Conservation (phyloP, 2,888 invertebrate species). For the Ligdia adustata region DNA sequence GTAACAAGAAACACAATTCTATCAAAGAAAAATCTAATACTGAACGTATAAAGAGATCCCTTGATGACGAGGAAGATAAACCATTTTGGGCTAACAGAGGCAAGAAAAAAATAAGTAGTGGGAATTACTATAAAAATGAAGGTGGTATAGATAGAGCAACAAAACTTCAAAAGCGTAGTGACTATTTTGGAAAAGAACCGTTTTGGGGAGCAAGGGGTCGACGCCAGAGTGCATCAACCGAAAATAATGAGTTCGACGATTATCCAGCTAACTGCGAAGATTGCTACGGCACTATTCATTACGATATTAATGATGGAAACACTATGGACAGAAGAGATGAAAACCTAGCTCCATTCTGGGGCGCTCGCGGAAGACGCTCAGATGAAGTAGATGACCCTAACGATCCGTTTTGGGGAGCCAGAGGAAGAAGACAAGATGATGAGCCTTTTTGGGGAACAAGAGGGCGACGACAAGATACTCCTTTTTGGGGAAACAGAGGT, state of each 20-base stretch:
- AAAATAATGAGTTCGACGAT: conserved; percentile 44
- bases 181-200: conserved; percentile 53
- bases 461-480: conserved; percentile 43
- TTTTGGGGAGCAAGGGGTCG: conserved; percentile 73
- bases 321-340: conserved; percentile 46
- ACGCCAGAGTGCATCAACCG: conserved; percentile 54
- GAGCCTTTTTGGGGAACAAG: conserved; percentile 55
- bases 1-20: conserved; percentile 42
- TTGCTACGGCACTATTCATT: conserved; percentile 41
- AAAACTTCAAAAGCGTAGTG: conserved; percentile 40
- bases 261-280: conserved; percentile 42
- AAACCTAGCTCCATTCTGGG: conserved; percentile 57
- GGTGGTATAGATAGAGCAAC: conserved; percentile 37
- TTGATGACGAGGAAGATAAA: conserved; percentile 50
- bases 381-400: conserved; percentile 39
- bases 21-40: conserved; percentile 45
- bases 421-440: conserved; percentile 53
- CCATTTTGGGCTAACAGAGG: conserved; percentile 58
- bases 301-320: conserved; percentile 19
- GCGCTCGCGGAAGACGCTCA: conserved; percentile 51
- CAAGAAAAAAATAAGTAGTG: conserved; percentile 45
- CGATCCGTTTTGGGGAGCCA: conserved; percentile 62
- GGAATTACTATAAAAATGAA: conserved; percentile 31
- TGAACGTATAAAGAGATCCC: conserved; percentile 60
- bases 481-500: conserved; percentile 68